These are phyloP conservation scores for Ligdia adustata DNA, from an alignment of 2,888 invertebrate species.

Conservation along the genomic window DNA sequence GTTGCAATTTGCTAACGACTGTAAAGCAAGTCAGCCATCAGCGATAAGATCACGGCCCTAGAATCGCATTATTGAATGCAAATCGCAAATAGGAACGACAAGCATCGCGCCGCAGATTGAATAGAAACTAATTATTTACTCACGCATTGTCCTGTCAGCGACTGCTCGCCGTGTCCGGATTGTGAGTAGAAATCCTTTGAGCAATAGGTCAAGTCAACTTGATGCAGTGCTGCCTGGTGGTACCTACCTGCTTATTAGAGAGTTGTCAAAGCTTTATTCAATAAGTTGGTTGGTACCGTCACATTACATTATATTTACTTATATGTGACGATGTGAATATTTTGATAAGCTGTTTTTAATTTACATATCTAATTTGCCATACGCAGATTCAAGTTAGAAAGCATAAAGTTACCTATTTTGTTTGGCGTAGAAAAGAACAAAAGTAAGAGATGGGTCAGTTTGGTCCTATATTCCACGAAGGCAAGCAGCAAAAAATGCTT, in stretches of 20 bases:
- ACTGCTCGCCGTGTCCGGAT: constrained; percentile 41
- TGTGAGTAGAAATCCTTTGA: constrained; percentile 49
- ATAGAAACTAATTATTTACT: constrained; percentile 69
- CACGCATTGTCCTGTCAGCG: constrained; percentile 67
- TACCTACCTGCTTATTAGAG: background rate
- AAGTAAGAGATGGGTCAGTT: too few relatives aligned
- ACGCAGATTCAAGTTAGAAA: too few relatives aligned
- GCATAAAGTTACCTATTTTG: too few relatives aligned
- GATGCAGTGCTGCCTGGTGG: constrained; percentile 28
- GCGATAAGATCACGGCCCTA: constrained; percentile 69
- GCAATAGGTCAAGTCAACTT: constrained; percentile 39
- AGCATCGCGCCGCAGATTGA: constrained; percentile 53
- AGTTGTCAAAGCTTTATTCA: constrained; percentile 31
- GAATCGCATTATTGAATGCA: constrained; percentile 70
- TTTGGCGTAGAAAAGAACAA: too few relatives aligned
- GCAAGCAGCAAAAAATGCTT: constrained; percentile 11
- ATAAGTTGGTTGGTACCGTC: too few relatives aligned
- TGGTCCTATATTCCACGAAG: too few relatives aligned
- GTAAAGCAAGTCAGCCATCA: constrained; percentile 66
- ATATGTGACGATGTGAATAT: too few relatives aligned
- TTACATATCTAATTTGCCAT: too few relatives aligned
- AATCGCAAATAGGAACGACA: constrained; percentile 61
- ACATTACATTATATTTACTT: too few relatives aligned
- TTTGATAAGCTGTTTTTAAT: too few relatives aligned
- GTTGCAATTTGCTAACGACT: constrained; percentile 77